Conservation (phyloP, 64 coral and sea anemone species). For the Montipora capricornis region DNA sequence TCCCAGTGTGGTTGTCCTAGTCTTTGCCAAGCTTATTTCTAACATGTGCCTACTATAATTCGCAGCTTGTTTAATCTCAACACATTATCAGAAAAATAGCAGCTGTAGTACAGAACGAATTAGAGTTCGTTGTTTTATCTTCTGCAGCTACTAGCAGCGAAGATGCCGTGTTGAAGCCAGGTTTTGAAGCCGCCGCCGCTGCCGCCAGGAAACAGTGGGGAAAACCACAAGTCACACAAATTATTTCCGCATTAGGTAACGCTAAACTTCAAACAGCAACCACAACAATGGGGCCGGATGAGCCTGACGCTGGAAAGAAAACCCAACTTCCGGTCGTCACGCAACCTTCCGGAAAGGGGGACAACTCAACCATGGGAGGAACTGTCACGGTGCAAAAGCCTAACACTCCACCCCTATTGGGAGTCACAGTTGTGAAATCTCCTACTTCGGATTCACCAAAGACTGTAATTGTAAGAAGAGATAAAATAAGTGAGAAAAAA, state of each 20-base stretch:
- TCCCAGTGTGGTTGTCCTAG: too few relatives aligned
- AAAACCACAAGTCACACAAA: slow-evolving; percentile 79
- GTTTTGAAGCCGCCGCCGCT: slow-evolving; percentile 52
- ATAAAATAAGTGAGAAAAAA: not conserved
- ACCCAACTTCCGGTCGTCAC: slow-evolving; percentile 20
- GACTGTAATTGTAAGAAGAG: slow-evolving; percentile 52
- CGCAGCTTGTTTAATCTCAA: too few relatives aligned
- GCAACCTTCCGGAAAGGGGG: not conserved
- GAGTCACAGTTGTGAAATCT: slow-evolving; percentile 49
- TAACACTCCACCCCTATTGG: not conserved
- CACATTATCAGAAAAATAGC: too few relatives aligned
- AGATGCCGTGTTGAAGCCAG: slow-evolving; percentile 90
- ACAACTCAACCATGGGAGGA: not conserved
- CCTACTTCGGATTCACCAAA: slow-evolving; percentile 23
- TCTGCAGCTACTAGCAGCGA: slow-evolving; percentile 77
- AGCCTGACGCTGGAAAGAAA: slow-evolving; percentile 55
- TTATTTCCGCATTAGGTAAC: slow-evolving; percentile 88
- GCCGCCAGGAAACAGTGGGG: slow-evolving; percentile 90
- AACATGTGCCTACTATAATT: too few relatives aligned
- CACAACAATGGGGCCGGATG: slow-evolving; percentile 68
- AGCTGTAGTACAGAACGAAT: too few relatives aligned
- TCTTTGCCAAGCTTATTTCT: too few relatives aligned
- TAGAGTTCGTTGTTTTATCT: not conserved
- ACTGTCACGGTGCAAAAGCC: slow-evolving; percentile 43
- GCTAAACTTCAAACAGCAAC: slow-evolving; percentile 92